phyloP scores from a whole-genome alignment of 2,888 invertebrate species.

The Eilema caniola region DNA sequence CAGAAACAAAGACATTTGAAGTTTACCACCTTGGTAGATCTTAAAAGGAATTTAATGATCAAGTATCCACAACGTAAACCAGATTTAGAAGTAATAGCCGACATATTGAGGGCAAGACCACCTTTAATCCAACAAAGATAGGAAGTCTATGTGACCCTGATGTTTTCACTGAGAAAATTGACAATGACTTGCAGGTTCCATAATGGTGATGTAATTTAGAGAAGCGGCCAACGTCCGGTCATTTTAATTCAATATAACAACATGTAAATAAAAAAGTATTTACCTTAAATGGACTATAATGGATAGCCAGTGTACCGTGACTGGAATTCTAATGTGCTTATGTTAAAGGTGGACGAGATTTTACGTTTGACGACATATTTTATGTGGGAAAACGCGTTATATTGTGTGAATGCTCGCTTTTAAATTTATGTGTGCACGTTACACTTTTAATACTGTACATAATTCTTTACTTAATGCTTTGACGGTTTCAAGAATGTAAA shows the following conservation, averaged over 20 bases:
- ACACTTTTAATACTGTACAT: not conserved
- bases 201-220: conserved; percentile 70
- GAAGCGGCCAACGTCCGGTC: conserved; percentile 68
- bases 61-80: not conserved
- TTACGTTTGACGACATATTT: conserved; percentile 29
- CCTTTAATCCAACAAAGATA: conserved; percentile 1
- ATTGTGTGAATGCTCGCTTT: conserved; percentile 31
- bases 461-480: not conserved
- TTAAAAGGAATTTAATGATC: not conserved
- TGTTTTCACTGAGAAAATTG: conserved; percentile 44
- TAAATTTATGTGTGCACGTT: conserved; percentile 13
- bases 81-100: not conserved
- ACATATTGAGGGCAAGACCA: not conserved
- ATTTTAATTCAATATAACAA: conserved; percentile 69
- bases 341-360: conserved; percentile 26
- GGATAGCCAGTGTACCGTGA: conserved; percentile 67
- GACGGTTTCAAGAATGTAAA: not conserved
- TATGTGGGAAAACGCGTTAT: conserved; percentile 38
- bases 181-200: conserved; percentile 67
- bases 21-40: not conserved
- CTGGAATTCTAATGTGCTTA: conserved; percentile 50
- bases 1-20: too few species aligned
- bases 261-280: conserved; percentile 64
- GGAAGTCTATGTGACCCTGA: conserved; percentile 27
- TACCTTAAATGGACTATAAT: conserved; percentile 71